phyloP scores from a whole-genome alignment of 2,113 vertebrate genomes.

The Pluvialis apricaria region DNA sequence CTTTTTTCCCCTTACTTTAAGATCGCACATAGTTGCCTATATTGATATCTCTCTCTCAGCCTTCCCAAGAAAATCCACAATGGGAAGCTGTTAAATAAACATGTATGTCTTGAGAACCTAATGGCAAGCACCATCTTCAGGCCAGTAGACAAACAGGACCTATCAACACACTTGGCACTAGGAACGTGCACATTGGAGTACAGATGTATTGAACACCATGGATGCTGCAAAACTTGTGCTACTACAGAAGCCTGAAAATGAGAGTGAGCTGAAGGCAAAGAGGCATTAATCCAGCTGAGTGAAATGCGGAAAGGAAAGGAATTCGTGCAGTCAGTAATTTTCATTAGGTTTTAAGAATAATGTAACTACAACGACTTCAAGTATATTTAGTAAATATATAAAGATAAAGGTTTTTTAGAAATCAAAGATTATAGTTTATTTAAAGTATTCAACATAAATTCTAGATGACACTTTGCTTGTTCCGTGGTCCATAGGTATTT shows the following conservation, averaged over 20 bases:
- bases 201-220: not conserved
- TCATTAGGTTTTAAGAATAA: not conserved
- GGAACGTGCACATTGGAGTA: rapidly evolving
- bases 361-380: not conserved
- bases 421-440: not conserved
- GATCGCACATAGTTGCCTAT: not conserved
- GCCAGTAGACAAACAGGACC: not conserved
- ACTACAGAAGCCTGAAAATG: not conserved
- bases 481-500: not conserved
- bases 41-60: not conserved
- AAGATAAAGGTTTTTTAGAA: not conserved
- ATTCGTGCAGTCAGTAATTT: not conserved
- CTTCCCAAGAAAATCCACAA: not conserved
- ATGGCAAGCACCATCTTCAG: not conserved
- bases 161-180: too few species aligned
- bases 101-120: not conserved
- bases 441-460: not conserved
- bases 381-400: not conserved
- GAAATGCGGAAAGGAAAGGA: not conserved
- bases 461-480: not conserved
- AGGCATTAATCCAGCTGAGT: not conserved
- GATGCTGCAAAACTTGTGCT: not conserved
- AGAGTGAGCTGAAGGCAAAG: not conserved
- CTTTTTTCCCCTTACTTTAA: not conserved
- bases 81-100: not conserved